A percentile compares a stretch with the other conserved stretches of the same genome.
Conservation (phyloP, 2,113 vertebrate species). For the Numenius arquata region DNA sequence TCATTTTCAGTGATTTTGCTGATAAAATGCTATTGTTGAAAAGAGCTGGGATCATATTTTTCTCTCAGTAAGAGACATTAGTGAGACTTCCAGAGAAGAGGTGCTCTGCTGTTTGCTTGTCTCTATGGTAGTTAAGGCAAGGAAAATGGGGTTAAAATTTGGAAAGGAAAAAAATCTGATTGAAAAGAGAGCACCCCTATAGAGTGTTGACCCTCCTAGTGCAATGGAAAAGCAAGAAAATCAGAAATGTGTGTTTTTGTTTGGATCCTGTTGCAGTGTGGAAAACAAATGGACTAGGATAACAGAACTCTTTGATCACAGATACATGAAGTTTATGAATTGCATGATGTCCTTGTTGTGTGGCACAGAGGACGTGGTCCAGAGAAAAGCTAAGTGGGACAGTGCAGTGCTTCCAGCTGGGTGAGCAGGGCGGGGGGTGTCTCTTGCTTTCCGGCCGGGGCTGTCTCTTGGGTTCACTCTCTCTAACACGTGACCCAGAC, state of each 20-base stretch:
- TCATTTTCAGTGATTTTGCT: background rate
- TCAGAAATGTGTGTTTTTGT: background rate
- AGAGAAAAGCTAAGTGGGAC: background rate
- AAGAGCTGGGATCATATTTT: background rate
- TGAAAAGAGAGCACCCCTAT: background rate
- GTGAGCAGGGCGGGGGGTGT: no score
- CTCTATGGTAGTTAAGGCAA: background rate
- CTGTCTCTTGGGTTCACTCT: background rate
- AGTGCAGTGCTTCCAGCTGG: background rate
- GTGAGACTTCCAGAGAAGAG: background rate
- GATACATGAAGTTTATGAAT: background rate
- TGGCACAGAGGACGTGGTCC: background rate
- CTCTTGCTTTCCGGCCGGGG: fast-evolving
- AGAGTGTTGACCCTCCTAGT: background rate
- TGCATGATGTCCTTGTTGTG: background rate
- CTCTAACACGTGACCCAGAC: fast-evolving
- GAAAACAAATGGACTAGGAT: background rate
- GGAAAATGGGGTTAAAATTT: background rate
- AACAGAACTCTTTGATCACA: background rate
- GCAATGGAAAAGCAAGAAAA: background rate
- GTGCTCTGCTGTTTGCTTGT: background rate
- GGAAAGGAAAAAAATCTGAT: background rate
- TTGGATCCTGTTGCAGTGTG: background rate
- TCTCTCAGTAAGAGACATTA: background rate
- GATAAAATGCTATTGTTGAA: background rate